phyloP scores from a whole-genome alignment of 1,140 invertebrate genomes.

The Drosophila parvula region DNA sequence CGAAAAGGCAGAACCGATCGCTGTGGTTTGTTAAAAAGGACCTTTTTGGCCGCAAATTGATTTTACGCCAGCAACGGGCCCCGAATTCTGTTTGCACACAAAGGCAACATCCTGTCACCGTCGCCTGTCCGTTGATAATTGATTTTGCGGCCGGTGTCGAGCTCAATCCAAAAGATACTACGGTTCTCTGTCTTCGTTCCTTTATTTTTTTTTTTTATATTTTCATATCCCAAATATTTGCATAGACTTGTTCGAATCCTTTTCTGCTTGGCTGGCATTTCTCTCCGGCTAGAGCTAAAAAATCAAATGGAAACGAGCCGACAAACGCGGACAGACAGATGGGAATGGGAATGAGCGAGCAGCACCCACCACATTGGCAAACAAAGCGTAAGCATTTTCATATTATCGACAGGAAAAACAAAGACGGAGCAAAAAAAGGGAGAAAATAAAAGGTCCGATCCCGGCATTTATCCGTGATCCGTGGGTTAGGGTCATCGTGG shows the following conservation, averaged over 20 bases:
- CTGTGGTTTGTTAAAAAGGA: conserved; percentile 63
- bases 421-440: conserved; percentile 29
- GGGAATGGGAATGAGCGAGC: conserved; percentile 10
- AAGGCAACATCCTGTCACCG: conserved; percentile 59
- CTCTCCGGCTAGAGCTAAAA: conserved; percentile 54
- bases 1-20: conserved; percentile 52
- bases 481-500: conserved; percentile 57
- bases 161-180: conserved; percentile 51
- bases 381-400: conserved; percentile 65
- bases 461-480: conserved; percentile 61
- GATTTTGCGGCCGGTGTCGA: conserved; percentile 72
- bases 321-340: conserved; percentile 29
- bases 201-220: conserved; percentile 9
- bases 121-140: conserved; percentile 75
- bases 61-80: conserved; percentile 68
- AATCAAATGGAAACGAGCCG: conserved; percentile 51
- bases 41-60: conserved; percentile 67
- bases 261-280: conserved; percentile 50
- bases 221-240: conserved; percentile 66
- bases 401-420: conserved; percentile 61
- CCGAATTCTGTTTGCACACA: conserved; percentile 71
- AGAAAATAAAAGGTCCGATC: conserved; percentile 62
- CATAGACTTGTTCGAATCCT: conserved; percentile 69
- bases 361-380: conserved; percentile 74
- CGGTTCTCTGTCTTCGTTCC: conserved; percentile 2